A percentile compares a stretch with the other conserved stretches of the same genome.
phyloP scores from a whole-genome alignment of 2,888 invertebrate species.

The Melolontha melolontha region DNA sequence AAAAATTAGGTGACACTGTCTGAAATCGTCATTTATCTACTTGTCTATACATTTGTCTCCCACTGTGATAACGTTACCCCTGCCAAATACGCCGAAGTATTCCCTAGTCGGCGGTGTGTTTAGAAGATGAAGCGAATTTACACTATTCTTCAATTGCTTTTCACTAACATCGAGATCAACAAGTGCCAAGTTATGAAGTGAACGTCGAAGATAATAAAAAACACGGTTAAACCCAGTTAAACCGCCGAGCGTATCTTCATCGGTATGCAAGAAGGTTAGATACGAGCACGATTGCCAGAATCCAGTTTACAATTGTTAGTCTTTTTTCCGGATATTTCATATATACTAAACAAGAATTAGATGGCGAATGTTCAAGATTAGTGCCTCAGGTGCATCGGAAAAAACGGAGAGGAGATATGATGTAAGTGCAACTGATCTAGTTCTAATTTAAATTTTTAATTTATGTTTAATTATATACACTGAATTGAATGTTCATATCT shows the following conservation, averaged over 20 bases:
- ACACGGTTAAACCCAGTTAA: no score
- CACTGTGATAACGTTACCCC: slow-evolving; percentile 8
- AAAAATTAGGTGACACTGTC: slow-evolving; percentile 6
- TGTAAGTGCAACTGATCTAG: no score
- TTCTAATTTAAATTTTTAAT: no score
- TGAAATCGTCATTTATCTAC: neutral
- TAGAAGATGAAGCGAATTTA: no score
- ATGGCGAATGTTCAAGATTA: slow-evolving; percentile 1
- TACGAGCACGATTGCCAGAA: slow-evolving; percentile 15
- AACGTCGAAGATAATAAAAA: neutral
- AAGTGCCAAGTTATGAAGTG: slow-evolving; percentile 10
- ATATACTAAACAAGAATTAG: neutral
- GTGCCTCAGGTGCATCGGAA: neutral
- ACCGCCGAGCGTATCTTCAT: no score
- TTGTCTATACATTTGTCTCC: slow-evolving; percentile 1
- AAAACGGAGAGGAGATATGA: no score
- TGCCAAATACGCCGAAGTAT: slow-evolving; percentile 6
- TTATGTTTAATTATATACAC: no score
- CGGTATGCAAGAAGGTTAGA: no score
- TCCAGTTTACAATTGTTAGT: slow-evolving; percentile 17
- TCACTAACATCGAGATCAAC: neutral
- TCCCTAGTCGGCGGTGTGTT: neutral
- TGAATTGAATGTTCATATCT: no score
- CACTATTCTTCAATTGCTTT: no score
- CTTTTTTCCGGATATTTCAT: slow-evolving; percentile 20